Evolutionary conservation across 2,888 invertebrate genomes (phyloP).

Genomic region (Agrotis puta): DNA sequence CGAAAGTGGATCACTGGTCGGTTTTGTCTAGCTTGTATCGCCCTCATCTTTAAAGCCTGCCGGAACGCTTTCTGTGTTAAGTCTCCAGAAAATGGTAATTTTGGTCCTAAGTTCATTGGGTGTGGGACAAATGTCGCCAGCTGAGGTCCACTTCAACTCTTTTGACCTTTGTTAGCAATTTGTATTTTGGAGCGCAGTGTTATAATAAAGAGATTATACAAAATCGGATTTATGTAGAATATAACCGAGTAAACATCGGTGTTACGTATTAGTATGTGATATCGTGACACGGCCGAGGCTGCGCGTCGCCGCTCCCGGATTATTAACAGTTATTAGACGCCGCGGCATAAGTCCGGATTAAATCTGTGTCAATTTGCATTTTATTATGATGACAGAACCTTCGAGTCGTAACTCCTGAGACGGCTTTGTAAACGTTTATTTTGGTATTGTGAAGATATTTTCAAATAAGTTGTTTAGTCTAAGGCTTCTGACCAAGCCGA

Average conservation of each 20-base stretch:
- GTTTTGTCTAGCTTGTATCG: too few species aligned
- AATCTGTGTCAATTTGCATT: conserved; percentile 89
- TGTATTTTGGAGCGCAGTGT: background rate
- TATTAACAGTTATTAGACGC: conserved; percentile 87
- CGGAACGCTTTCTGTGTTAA: too few species aligned
- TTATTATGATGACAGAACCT: conserved; percentile 86
- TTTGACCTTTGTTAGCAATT: too few species aligned
- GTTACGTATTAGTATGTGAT: conserved; percentile 42
- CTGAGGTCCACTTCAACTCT: too few species aligned
- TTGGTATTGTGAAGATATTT: conserved; percentile 62
- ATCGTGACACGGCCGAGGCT: conserved; percentile 57
- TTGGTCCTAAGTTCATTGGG: too few species aligned
- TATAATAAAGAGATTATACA: conserved; percentile 1
- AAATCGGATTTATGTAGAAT: background rate
- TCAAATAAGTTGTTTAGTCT: conserved; percentile 5
- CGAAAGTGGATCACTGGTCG: too few species aligned
- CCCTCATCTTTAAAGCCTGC: too few species aligned
- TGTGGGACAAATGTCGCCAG: too few species aligned
- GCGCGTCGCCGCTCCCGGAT: conserved; percentile 73
- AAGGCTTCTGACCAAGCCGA: too few species aligned
- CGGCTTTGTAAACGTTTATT: conserved; percentile 80
- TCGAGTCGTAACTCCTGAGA: conserved; percentile 84
- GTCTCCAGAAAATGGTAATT: too few species aligned
- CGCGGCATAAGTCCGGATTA: conserved; percentile 86
- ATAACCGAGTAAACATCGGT: conserved; percentile 29